phyloP scores from a whole-genome alignment of 2,888 invertebrate species.

The Drosophila tanythrix region DNA sequence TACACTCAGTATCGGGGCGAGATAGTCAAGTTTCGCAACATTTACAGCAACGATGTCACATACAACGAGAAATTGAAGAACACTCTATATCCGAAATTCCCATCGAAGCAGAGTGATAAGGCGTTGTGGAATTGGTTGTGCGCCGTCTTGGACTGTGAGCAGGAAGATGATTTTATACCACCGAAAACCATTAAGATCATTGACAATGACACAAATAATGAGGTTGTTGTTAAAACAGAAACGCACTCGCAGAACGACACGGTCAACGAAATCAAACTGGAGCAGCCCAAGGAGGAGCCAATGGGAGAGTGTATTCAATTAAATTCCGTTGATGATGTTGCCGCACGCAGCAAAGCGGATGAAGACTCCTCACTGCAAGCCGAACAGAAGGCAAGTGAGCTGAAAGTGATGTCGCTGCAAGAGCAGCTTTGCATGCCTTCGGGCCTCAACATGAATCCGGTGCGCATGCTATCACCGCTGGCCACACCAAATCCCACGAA shows the following conservation, averaged over 20 bases:
- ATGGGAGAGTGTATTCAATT: slow-evolving; percentile 44
- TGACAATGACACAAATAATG: slow-evolving; percentile 67
- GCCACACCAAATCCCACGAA: slow-evolving; percentile 82
- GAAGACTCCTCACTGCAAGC: slow-evolving; percentile 69
- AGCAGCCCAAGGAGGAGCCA: slow-evolving; percentile 74
- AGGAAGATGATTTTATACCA: slow-evolving; percentile 89
- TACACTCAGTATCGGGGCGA: slow-evolving; percentile 89
- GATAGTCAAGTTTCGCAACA: slow-evolving; percentile 87
- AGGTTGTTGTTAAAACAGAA: slow-evolving; percentile 61
- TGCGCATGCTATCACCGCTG: slow-evolving; percentile 83
- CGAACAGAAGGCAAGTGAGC: slow-evolving; percentile 80
- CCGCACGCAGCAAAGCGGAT: slow-evolving; percentile 70
- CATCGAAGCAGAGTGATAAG: slow-evolving; percentile 91
- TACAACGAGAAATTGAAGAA: slow-evolving; percentile 94
- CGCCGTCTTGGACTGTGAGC: slow-evolving; percentile 90
- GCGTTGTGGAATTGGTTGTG: slow-evolving; percentile 92
- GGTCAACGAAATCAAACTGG: slow-evolving; percentile 61
- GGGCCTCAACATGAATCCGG: slow-evolving; percentile 85
- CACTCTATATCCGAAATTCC: slow-evolving; percentile 92
- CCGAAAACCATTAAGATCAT: slow-evolving; percentile 84
- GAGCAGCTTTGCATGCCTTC: slow-evolving; percentile 84
- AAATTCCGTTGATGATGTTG: slow-evolving; percentile 63
- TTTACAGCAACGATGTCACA: slow-evolving; percentile 87
- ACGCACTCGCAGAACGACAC: slow-evolving; percentile 38
- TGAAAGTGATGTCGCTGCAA: slow-evolving; percentile 83